Base-by-base conservation (phyloP, 1,140 invertebrate genomes). In the Anastrepha ludens region DNA sequence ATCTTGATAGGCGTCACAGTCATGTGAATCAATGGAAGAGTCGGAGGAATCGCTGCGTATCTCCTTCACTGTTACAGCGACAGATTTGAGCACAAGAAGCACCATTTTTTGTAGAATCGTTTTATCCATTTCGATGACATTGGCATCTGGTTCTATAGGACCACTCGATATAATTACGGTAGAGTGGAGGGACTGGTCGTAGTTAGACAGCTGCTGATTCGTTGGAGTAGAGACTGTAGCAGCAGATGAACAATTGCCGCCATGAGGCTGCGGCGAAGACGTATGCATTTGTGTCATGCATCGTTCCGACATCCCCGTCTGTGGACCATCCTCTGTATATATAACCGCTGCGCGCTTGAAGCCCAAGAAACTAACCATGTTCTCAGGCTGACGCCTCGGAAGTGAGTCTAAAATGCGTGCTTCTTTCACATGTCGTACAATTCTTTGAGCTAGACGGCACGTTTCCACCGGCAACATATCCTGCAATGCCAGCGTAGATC, bases 11-110 rank as follows among this genome's bases (percentile, higher is more conserved):
- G 96, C 96, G 93, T 97, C 97, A 89, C 97, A 97, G 70, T 96
- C 96, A 59, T 96, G 96, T 0, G 96, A 97, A 88, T 97, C 96
- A 50, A 97, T 95, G 1, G 96, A 97, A 15, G 96, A 97, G 89
- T 97, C 96, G 2, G 96, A 97, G 59, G 96, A 97, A 93, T 98
- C 97, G 90, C 96, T 97, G 87, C 97, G 94, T 89, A 97, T 97
- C 91, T 98, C 97, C 92, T 98, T 98, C 0, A 98, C 97, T 0
- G 97, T 98, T 2, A 98, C 97, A 5, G 97, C 97, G 64, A 98
- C 96, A 85, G 97, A 97, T 94, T 98, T 98, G 13, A 98, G 93
- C 87, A 98, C 97, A 78, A 98, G 93, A 3, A 98, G 93, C 8
- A 97, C 96, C 93, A 97, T 96, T 93, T 97, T 97, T 90, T 98